These are phyloP conservation scores for Pseudomyrmex flavicornis DNA, from an alignment of 1,140 invertebrate species.

Conservation along the genomic window DNA sequence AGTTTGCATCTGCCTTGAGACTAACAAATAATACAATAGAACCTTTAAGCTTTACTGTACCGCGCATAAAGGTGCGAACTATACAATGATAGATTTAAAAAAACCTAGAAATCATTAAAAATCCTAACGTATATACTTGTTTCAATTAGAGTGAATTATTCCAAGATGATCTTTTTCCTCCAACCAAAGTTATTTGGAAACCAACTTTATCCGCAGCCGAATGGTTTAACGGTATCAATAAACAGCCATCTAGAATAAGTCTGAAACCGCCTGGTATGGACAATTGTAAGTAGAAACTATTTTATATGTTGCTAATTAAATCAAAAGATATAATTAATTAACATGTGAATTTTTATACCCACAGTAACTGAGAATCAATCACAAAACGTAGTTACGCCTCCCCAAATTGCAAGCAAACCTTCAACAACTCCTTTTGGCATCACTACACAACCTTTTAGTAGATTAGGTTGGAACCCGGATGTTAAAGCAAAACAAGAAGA, in stretches of 20 bases:
- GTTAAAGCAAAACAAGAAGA: constrained; percentile 88
- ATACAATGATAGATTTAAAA: neutral
- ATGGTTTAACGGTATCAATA: constrained; percentile 92
- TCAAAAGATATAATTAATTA: constrained; percentile 35
- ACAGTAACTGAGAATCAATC: constrained; percentile 86
- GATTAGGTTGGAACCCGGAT: constrained; percentile 86
- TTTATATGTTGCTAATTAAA: neutral
- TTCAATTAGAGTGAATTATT: constrained; percentile 93
- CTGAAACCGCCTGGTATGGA: constrained; percentile 95
- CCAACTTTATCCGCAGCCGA: constrained; percentile 89
- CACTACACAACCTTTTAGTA: constrained; percentile 82
- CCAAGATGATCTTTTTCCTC: constrained; percentile 98
- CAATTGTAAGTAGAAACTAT: constrained; percentile 88
- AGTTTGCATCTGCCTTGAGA: constrained; percentile 95
- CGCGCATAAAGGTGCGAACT: constrained; percentile 92
- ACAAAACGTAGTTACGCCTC: constrained; percentile 80
- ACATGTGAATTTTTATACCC: constrained; percentile 63
- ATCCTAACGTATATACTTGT: neutral
- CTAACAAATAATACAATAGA: constrained; percentile 95
- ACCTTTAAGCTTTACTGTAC: constrained; percentile 97
- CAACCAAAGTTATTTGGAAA: constrained; percentile 94
- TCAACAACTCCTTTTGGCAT: constrained; percentile 80
- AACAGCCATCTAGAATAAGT: constrained; percentile 88
- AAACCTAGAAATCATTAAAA: constrained; percentile 3
- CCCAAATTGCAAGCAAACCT: constrained; percentile 77